Percentiles rank a stretch among this genome's conserved stretches.
These are phyloP conservation scores for Cariama cristata DNA, from an alignment of 2,113 vertebrate species.

Conservation along the genomic window DNA sequence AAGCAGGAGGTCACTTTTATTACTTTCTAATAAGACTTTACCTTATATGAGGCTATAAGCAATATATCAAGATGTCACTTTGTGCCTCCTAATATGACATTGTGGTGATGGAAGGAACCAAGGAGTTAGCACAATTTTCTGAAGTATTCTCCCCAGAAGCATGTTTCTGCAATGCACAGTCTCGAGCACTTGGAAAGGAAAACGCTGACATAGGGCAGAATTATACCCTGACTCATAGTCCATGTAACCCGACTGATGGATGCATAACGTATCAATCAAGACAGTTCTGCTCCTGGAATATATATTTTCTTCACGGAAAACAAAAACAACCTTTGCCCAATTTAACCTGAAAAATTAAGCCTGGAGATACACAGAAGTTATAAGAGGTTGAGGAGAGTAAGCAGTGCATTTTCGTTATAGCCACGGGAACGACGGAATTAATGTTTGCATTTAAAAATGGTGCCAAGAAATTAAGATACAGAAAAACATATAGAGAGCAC, in stretches of 20 bases:
- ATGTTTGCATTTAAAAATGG: not conserved
- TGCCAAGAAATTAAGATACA: not conserved
- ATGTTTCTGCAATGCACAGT: conserved; percentile 49
- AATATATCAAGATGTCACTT: conserved; percentile 77
- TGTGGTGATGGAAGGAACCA: conserved; percentile 70
- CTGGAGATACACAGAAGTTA: not conserved
- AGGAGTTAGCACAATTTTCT: conserved; percentile 72
- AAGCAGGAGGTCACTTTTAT: conserved; percentile 71
- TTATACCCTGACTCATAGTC: conserved; percentile 69
- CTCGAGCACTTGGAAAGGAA: conserved; percentile 42
- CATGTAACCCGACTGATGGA: conserved; percentile 58
- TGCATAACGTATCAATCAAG: conserved; percentile 52
- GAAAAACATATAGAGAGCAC: not conserved
- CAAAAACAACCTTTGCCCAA: not conserved
- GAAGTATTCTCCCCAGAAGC: conserved; percentile 69
- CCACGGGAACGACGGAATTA: not conserved
- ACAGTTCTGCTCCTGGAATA: conserved; percentile 55
- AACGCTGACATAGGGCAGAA: conserved; percentile 52
- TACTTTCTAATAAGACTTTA: conserved; percentile 76
- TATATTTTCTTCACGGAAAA: conserved; percentile 34
- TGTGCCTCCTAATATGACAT: conserved; percentile 76
- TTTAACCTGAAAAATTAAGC: conserved; percentile 22
- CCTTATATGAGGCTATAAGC: conserved; percentile 73
- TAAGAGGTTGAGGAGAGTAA: not conserved
- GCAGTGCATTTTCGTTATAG: not conserved